Evolutionary conservation across 2,113 vertebrate genomes (phyloP), one percentile per base, ranked within the genome.

Genomic region (Solea senegalensis): DNA sequence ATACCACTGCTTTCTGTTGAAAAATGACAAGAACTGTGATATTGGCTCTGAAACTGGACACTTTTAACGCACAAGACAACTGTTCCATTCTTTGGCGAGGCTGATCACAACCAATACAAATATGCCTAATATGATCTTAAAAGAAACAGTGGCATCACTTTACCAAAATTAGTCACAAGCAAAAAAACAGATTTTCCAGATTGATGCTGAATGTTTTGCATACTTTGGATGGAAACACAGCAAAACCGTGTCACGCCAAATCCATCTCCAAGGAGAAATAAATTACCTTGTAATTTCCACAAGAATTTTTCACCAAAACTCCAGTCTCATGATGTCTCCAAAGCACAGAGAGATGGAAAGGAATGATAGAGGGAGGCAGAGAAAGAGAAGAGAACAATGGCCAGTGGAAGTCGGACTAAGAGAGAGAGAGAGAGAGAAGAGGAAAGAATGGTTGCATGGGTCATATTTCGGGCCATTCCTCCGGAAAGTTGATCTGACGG

Each of bases 401-500:
- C 21, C 6, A 10, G 34, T 16, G 8, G n/a, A 26, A 44, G 34
- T 53, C 11, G 49, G 65, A 55, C 61, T n/a, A 55, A 7, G 15
- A 41, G 55, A 16, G 46, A 9, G 55, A 16, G 46, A 9, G 45
- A 39, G 44, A 34, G 45, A 39, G 68, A 59, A 55, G 57, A 44
- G 43, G 34, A 56, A 55, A 52, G 26, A 48, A 40, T 5, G 70
- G 45, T 14, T 11, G 13, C 11, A 1, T 27, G 54, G 39, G 28
- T 53, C 58, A 27, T 9, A 28, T 44, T 13, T 11, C 13, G 26
- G n/a, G 69, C 48, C 45, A 13, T 21, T 53, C 27, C 27, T 68
- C 51, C 26, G n/a, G 0, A 65, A 46, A 68, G 55, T 61, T 72
- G 79, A 78, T 56, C 45, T 70, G 57, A 62, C 1, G 27, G 61